Percentiles rank a stretch among this genome's conserved stretches.
Evolutionary conservation across 2,113 vertebrate genomes (phyloP).

Genomic region (Cryptotis parvus): DNA sequence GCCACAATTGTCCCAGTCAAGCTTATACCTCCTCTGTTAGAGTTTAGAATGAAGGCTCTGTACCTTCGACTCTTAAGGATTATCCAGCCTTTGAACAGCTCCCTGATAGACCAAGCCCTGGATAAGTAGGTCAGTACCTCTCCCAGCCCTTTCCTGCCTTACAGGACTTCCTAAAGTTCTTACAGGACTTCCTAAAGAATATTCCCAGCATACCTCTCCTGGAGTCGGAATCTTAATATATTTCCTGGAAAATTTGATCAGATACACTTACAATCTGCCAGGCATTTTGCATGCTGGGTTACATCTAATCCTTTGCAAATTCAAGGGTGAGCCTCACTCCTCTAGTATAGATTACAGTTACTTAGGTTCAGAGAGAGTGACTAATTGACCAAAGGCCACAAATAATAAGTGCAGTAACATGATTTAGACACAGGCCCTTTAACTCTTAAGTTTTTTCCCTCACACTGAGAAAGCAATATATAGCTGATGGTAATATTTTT

Average conservation of each 20-base stretch:
- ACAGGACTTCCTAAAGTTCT: background rate
- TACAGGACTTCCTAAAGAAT: background rate
- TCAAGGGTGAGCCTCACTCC: background rate
- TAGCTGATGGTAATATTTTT: background rate
- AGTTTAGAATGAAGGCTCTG: background rate
- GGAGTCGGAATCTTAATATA: background rate
- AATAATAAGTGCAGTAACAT: background rate
- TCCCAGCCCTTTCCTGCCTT: background rate
- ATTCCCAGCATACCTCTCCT: background rate
- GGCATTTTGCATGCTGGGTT: background rate
- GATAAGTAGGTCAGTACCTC: background rate
- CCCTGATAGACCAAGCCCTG: background rate
- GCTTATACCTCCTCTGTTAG: background rate
- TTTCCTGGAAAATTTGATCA: background rate
- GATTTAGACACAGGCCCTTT: background rate
- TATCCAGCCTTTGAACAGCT: background rate
- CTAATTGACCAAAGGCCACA: background rate
- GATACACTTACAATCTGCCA: background rate
- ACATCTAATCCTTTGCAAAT: background rate
- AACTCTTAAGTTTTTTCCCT: background rate
- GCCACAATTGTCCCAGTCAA: background rate
- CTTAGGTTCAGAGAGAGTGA: background rate
- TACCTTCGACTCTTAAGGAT: background rate
- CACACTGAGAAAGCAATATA: background rate
- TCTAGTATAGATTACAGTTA: no score